Percentiles rank a stretch among this genome's conserved stretches.
Evolutionary conservation across 2,797 vertebrate genomes (phyloP).

Genomic region (Chrysocyon brachyurus): DNA sequence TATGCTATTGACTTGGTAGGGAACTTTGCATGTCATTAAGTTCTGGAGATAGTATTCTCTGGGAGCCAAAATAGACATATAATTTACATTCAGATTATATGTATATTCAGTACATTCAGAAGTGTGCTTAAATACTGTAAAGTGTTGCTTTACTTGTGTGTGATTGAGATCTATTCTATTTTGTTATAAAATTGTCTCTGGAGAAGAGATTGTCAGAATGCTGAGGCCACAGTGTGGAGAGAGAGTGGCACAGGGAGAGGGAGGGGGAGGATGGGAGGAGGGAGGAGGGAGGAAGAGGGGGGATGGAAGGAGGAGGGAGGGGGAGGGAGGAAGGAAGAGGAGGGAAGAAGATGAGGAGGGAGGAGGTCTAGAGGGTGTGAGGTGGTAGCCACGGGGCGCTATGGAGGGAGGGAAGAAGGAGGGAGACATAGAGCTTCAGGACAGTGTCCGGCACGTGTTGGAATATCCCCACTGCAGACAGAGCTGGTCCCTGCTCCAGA

Average conservation of each 20-base stretch:
- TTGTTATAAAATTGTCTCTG: not conserved
- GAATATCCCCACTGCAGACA: not conserved
- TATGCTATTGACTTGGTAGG: not conserved
- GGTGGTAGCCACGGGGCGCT: not conserved
- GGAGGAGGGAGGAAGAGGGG: not conserved
- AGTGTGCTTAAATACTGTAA: not conserved
- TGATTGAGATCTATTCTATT: not conserved
- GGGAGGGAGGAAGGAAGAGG: not conserved
- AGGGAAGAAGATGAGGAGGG: not conserved
- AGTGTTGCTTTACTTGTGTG: not conserved
- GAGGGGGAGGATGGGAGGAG: not conserved
- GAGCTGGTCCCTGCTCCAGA: rapidly evolving
- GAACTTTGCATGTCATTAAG: not conserved
- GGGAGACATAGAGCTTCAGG: not conserved
- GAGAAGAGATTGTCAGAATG: not conserved
- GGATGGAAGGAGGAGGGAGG: too few relatives aligned
- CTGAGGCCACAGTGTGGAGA: not conserved
- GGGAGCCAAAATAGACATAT: not conserved
- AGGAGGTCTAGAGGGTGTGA: not conserved
- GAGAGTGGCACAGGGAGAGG: not conserved
- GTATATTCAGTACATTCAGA: not conserved
- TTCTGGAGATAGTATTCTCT: not conserved
- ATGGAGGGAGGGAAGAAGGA: not conserved
- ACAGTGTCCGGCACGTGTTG: not conserved
- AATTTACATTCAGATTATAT: not conserved